These are phyloP conservation scores for Paguma larvata DNA, from an alignment of 2,797 vertebrate genomes.

Conservation along the genomic window DNA sequence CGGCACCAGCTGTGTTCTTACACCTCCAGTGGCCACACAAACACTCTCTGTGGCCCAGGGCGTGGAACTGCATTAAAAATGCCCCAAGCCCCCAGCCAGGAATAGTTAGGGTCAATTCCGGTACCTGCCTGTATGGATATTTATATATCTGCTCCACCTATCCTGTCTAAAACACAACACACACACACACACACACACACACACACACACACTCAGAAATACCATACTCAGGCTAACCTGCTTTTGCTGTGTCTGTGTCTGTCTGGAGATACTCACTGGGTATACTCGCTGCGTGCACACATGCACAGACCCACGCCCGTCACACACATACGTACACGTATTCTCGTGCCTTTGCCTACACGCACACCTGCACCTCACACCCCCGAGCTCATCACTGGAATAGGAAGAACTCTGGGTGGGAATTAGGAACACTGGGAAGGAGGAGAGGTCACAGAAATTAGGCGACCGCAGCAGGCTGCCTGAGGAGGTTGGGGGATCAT, in stretches of 20 bases:
- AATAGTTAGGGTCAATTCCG: constrained; percentile 76
- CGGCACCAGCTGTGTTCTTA: constrained; percentile 64
- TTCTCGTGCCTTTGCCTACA: neutral
- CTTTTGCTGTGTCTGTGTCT: neutral
- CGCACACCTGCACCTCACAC: neutral
- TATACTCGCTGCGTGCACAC: neutral
- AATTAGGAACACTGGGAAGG: neutral
- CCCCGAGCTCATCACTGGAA: neutral
- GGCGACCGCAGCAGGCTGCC: neutral
- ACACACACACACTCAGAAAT: neutral
- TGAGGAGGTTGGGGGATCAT: too few relatives aligned
- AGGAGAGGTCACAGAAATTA: neutral
- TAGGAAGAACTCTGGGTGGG: neutral
- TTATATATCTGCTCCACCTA: constrained; percentile 40
- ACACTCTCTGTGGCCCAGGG: constrained; percentile 70
- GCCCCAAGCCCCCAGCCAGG: constrained; percentile 72
- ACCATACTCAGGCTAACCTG: neutral
- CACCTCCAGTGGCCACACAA: constrained; percentile 55
- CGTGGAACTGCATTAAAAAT: constrained; percentile 73
- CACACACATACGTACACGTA: fast-evolving
- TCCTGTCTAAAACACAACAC: neutral
- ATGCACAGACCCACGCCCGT: neutral
- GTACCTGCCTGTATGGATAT: constrained; percentile 71
- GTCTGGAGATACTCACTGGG: neutral
- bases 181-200: neutral